Percentiles rank a stretch among this genome's conserved stretches.
Evolutionary conservation across 2,797 vertebrate genomes (phyloP).

Genomic region (Artibeus lituratus): DNA sequence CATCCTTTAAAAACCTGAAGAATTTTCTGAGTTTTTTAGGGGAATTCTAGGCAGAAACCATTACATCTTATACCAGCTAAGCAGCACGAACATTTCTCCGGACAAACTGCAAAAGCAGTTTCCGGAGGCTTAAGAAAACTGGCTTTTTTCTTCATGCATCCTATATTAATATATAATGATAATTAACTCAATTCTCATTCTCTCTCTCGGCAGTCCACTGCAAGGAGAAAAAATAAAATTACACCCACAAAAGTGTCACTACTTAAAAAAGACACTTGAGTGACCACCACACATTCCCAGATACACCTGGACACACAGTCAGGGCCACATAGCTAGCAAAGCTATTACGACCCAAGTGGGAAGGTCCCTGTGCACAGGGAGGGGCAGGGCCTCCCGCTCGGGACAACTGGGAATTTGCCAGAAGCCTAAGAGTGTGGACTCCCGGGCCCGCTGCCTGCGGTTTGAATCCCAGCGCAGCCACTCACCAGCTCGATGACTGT

Average conservation of each 20-base stretch:
- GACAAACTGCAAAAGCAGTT: neutral
- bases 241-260: neutral
- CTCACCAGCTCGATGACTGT: neutral
- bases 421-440: neutral
- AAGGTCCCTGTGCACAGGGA: neutral
- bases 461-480: neutral
- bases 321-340: neutral
- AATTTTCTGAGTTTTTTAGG: neutral
- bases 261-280: neutral
- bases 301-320: neutral
- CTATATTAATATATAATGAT: neutral
- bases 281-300: neutral
- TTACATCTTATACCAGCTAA: neutral
- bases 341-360: neutral
- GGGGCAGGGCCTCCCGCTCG: neutral
- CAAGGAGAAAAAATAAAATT: conserved; percentile 12
- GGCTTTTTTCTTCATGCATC: neutral
- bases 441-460: neutral
- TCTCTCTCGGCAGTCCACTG: neutral
- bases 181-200: neutral
- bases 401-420: neutral
- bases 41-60: neutral
- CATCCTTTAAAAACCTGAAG: neutral
- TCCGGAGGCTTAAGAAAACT: neutral
- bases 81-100: neutral